Conservation (phyloP, 2,888 invertebrate genomes). For the Hipparchia semele region DNA sequence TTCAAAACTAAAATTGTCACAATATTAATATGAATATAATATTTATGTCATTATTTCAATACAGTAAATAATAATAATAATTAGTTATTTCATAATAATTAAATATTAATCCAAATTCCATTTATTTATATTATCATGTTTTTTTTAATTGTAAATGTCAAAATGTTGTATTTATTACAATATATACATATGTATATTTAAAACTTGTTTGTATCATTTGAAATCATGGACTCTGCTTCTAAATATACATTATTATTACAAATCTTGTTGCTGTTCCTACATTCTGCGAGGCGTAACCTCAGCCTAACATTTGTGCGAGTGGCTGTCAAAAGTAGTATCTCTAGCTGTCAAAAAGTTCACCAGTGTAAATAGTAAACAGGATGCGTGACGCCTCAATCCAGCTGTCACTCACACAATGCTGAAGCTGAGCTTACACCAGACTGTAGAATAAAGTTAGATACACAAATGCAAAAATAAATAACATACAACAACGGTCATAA, state of each 20-base stretch:
- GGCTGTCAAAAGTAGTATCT: too few species aligned
- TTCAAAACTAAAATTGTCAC: conserved; percentile 1
- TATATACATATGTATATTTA: background rate
- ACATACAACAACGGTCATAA: conserved; percentile 39
- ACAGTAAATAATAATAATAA: background rate
- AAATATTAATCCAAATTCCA: background rate
- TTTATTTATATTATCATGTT: too few species aligned
- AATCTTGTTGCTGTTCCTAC: conserved; percentile 7
- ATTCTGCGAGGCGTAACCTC: too few species aligned
- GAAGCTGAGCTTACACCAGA: too few species aligned
- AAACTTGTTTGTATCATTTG: background rate
- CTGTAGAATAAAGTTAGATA: conserved; percentile 24
- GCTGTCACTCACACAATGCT: too few species aligned
- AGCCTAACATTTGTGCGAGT: too few species aligned
- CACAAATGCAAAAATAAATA: conserved; percentile 48
- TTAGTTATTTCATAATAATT: background rate
- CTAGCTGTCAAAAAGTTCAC: too few species aligned
- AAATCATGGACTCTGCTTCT: conserved; percentile 30
- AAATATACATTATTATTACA: conserved; percentile 16
- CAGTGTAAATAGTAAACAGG: too few species aligned
- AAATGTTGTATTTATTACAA: background rate
- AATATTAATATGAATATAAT: background rate
- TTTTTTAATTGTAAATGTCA: conserved; percentile 4
- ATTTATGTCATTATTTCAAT: background rate
- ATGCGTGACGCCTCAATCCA: too few species aligned